phyloP scores from a whole-genome alignment of 2,888 invertebrate species.

The Drosophila emarginata region DNA sequence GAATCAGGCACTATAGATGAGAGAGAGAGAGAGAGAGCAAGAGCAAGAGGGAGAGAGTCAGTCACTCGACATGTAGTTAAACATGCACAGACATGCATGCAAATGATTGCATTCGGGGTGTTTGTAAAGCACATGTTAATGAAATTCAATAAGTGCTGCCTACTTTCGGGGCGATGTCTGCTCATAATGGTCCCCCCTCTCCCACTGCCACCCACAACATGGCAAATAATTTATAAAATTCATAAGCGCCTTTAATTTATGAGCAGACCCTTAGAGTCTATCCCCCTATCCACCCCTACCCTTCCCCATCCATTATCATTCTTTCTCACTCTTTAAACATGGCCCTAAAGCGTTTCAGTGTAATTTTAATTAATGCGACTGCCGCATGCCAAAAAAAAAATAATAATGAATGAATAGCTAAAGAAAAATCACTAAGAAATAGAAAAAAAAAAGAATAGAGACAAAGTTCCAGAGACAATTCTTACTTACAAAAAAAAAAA shows the following conservation, averaged over 20 bases:
- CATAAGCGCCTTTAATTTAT: conserved; percentile 78
- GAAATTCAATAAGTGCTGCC: conserved; percentile 68
- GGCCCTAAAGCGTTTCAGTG: conserved; percentile 54
- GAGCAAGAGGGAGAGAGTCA: background rate
- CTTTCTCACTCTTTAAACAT: conserved; percentile 9
- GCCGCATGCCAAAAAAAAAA: conserved; percentile 57
- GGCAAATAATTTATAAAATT: conserved; percentile 69
- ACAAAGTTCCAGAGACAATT: conserved; percentile 40
- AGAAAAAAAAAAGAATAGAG: conserved; percentile 15
- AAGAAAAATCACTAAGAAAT: conserved; percentile 37
- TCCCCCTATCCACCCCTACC: background rate
- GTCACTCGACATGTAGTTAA: conserved; percentile 51
- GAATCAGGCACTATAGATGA: background rate
- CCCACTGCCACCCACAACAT: conserved; percentile 44
- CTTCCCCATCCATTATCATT: background rate
- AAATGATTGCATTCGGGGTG: conserved; percentile 56
- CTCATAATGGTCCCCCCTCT: conserved; percentile 40
- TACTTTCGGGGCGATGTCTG: conserved; percentile 52
- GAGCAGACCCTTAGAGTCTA: conserved; percentile 38
- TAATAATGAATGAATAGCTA: conserved; percentile 22
- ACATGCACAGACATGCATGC: conserved; percentile 74
- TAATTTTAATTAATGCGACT: conserved; percentile 73
- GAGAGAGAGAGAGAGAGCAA: background rate
- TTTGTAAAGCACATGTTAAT: conserved; percentile 47
- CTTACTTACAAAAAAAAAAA: background rate